phyloP scores from a whole-genome alignment of 35 echinoderm and acorn worm species.

The Anneissia japonica region DNA sequence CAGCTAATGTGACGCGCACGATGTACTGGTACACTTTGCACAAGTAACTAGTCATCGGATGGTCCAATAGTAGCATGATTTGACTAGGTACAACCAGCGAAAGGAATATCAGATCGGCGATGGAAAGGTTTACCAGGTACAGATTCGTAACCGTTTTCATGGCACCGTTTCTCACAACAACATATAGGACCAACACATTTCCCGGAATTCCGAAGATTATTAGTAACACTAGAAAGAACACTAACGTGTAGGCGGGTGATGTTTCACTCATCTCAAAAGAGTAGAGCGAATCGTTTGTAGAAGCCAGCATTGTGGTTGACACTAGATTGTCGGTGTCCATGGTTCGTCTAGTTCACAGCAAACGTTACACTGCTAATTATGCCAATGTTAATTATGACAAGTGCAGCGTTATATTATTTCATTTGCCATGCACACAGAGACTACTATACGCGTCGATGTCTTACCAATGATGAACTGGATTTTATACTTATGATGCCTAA shows the following conservation, averaged over 20 bases:
- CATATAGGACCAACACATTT: neutral
- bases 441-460: too few species aligned
- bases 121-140: neutral
- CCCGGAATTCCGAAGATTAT: neutral
- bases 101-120: slow-evolving; percentile 8
- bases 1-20: neutral
- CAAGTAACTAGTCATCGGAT: neutral
- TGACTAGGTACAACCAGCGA: neutral
- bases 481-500: too few species aligned
- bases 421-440: too few species aligned
- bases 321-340: too few species aligned
- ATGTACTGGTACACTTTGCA: neutral
- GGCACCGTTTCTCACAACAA: slow-evolving; percentile 7
- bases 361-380: too few species aligned
- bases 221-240: neutral
- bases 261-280: neutral
- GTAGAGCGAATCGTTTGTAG: too few species aligned
- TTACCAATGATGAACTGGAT: too few species aligned
- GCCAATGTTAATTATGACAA: too few species aligned
- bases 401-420: too few species aligned
- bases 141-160: slow-evolving; percentile 16
- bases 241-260: neutral
- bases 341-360: too few species aligned
- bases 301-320: too few species aligned
- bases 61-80: neutral